Conservation (phyloP, 2,113 vertebrate genomes). For the Vimba vimba region DNA sequence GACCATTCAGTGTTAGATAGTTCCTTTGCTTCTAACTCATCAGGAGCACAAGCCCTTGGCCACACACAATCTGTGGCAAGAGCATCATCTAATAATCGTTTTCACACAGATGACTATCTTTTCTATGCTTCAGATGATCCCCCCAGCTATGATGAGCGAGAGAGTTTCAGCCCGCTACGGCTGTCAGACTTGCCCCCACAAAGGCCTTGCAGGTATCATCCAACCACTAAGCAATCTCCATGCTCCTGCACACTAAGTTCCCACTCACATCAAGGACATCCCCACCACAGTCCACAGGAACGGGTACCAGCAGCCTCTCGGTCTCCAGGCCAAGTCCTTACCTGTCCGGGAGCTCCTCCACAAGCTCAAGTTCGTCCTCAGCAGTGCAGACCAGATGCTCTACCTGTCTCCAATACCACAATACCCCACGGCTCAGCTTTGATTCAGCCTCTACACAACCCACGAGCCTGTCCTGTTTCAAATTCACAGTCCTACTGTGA, state of each 20-base stretch:
- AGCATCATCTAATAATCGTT: slow-evolving; percentile 51
- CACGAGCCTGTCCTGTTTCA: slow-evolving; percentile 66
- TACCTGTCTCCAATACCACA: slow-evolving; percentile 67
- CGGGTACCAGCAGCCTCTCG: slow-evolving; percentile 68
- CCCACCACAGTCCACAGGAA: slow-evolving; percentile 69
- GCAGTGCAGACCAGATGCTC: slow-evolving; percentile 71
- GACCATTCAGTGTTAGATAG: slow-evolving; percentile 48
- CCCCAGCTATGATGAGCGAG: slow-evolving; percentile 80
- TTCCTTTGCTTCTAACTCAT: slow-evolving; percentile 60
- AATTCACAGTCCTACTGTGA: slow-evolving; percentile 66
- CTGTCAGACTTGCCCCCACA: slow-evolving; percentile 69
- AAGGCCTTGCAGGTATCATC: slow-evolving; percentile 67
- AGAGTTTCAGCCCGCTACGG: slow-evolving; percentile 77
- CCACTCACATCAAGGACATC: slow-evolving; percentile 66
- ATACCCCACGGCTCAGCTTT: slow-evolving; percentile 63
- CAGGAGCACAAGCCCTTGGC: slow-evolving; percentile 60
- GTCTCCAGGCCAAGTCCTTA: slow-evolving; percentile 65
- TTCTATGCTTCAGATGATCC: slow-evolving; percentile 79
- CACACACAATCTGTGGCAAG: slow-evolving; percentile 50
- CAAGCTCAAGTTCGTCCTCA: slow-evolving; percentile 64
- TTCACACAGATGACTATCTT: slow-evolving; percentile 59
- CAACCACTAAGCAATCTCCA: slow-evolving; percentile 65
- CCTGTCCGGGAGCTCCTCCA: slow-evolving; percentile 64
- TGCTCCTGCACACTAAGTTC: slow-evolving; percentile 71
- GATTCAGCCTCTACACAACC: slow-evolving; percentile 72